Percentiles rank a stretch among this genome's conserved stretches.
These are phyloP conservation scores for Eriosoma lanigerum DNA, from an alignment of 1,140 invertebrate species.

Conservation along the genomic window DNA sequence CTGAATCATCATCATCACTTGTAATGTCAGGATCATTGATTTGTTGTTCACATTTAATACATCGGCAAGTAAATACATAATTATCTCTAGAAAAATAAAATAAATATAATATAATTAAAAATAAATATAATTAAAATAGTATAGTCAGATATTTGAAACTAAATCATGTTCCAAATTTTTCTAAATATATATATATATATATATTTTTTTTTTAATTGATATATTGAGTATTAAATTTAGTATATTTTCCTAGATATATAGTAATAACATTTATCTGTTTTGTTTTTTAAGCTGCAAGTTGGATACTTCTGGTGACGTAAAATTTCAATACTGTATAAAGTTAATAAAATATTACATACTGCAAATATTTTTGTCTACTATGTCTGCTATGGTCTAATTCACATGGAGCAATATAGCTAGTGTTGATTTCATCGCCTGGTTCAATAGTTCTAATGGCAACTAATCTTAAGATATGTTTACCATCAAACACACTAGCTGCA, in stretches of 20 bases:
- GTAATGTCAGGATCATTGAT: constrained; percentile 78
- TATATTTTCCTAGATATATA: too few relatives aligned
- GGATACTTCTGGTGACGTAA: too few relatives aligned
- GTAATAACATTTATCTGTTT: too few relatives aligned
- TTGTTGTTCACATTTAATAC: constrained; percentile 76
- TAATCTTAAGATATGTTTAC: constrained; percentile 79
- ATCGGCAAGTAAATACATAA: constrained; percentile 83
- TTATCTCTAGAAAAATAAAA: constrained; percentile 68
- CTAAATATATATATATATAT: too few relatives aligned
- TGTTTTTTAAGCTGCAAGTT: too few relatives aligned
- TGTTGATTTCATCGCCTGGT: constrained; percentile 84
- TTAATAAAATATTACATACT: constrained; percentile 58
- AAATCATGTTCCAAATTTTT: too few relatives aligned
- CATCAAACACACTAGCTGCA: constrained; percentile 79
- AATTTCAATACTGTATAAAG: too few relatives aligned
- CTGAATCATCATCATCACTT: constrained; percentile 72
- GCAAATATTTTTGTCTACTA: constrained; percentile 75
- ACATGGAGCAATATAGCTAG: constrained; percentile 89
- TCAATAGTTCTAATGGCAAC: constrained; percentile 75
- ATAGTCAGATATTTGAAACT: too few relatives aligned
- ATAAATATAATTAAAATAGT: too few relatives aligned
- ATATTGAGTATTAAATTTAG: too few relatives aligned
- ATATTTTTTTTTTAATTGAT: too few relatives aligned
- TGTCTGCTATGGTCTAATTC: constrained; percentile 76
- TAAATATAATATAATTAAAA: constrained; percentile 9